A percentile compares a stretch with the other conserved stretches of the same genome.
phyloP scores from a whole-genome alignment of 2,888 invertebrate genomes.

The Chalcis sispes region DNA sequence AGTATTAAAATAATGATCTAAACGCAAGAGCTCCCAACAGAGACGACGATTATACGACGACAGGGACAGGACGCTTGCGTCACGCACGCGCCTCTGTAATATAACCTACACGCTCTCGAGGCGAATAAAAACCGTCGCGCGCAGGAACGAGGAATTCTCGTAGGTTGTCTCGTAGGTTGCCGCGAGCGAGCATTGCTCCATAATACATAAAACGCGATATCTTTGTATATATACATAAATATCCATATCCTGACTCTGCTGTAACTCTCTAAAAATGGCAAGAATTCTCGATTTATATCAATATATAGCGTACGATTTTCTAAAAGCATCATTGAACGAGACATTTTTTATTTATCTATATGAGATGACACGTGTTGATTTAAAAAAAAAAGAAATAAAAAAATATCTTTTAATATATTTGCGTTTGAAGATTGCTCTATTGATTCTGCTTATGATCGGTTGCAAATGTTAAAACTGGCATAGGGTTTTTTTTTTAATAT shows the following conservation, averaged over 20 bases:
- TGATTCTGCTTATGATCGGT: too few species aligned
- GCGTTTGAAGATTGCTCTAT: too few species aligned
- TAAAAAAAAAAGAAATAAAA: too few species aligned
- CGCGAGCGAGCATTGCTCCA: slow-evolving; percentile 44
- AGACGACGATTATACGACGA: slow-evolving; percentile 16
- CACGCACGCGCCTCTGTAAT: slow-evolving; percentile 44
- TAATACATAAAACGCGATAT: slow-evolving; percentile 28
- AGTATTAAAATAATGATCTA: slow-evolving; percentile 29
- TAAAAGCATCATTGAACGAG: too few species aligned
- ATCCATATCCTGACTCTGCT: slow-evolving; percentile 9
- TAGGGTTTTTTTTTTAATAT: too few species aligned
- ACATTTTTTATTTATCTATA: too few species aligned
- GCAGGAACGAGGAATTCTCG: slow-evolving; percentile 49
- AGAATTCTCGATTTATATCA: slow-evolving; percentile 33
- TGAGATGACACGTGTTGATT: too few species aligned
- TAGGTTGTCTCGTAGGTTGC: slow-evolving; percentile 48
- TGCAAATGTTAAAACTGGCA: too few species aligned
- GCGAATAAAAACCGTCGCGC: slow-evolving; percentile 45
- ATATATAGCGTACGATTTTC: too few species aligned
- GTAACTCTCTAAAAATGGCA: slow-evolving; percentile 26
- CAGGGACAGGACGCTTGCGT: slow-evolving; percentile 41
- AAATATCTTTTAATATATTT: too few species aligned
- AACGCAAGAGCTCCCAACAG: slow-evolving; percentile 13
- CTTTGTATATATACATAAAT: too few species aligned
- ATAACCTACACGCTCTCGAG: slow-evolving; percentile 42